A percentile compares a stretch with the other conserved stretches of the same genome.
Conservation (phyloP, 2,888 invertebrate species). For the Diarsia brunnea region DNA sequence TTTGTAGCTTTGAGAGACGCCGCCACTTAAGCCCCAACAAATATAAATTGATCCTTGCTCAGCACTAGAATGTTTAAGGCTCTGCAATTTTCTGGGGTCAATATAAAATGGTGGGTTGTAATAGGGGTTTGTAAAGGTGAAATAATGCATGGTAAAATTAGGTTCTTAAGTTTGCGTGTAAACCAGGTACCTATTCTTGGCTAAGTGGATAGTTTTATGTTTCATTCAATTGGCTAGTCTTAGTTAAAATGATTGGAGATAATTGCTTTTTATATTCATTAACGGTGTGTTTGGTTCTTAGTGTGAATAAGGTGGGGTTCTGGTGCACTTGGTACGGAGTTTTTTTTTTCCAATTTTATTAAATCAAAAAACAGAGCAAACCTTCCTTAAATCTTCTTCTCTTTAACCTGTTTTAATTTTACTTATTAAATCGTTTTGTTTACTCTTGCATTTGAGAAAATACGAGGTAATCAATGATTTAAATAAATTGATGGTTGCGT, state of each 20-base stretch:
- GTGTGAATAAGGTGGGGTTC: constrained; percentile 12
- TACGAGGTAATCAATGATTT: not conserved
- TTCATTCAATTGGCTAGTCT: constrained; percentile 60
- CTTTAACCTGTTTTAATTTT: too few species aligned
- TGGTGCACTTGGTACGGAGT: not conserved
- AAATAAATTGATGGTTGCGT: not conserved
- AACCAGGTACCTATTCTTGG: constrained; percentile 66
- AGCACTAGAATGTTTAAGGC: constrained; percentile 4
- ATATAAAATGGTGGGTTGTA: constrained; percentile 60
- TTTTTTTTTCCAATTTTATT: not conserved
- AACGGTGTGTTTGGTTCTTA: constrained; percentile 14
- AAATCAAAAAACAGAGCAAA: too few species aligned
- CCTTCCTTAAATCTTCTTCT: too few species aligned
- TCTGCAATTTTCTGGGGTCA: constrained; percentile 36
- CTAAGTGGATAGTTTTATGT: constrained; percentile 67
- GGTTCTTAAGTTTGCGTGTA: constrained; percentile 72
- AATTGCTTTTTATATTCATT: constrained; percentile 47
- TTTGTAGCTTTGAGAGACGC: constrained; percentile 75
- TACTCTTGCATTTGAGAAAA: not conserved
- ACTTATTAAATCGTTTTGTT: too few species aligned
- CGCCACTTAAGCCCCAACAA: constrained; percentile 69
- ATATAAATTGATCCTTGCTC: constrained; percentile 32
- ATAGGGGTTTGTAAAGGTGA: constrained; percentile 75
- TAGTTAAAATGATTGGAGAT: constrained; percentile 48
- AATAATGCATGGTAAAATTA: constrained; percentile 74